Conservation (phyloP, 2,113 vertebrate species). For the Cyprinodon tularosa region DNA sequence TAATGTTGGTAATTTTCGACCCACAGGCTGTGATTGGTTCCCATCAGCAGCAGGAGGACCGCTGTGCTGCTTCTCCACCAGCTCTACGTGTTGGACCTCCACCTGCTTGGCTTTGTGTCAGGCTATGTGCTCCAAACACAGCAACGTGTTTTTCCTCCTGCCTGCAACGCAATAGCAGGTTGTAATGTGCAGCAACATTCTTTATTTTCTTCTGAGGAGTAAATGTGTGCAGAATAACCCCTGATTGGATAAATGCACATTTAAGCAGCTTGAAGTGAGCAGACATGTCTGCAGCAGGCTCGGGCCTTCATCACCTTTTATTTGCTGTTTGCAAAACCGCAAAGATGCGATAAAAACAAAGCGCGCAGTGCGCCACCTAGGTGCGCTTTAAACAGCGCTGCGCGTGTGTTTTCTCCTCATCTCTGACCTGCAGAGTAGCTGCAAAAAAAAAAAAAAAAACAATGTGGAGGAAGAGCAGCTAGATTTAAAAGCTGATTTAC, state of each 20-base stretch:
- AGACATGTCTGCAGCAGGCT: conserved; percentile 24
- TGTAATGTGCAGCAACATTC: not conserved
- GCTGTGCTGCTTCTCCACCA: conserved; percentile 1
- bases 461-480: conserved; percentile 22
- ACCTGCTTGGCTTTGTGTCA: not conserved
- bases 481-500: not conserved
- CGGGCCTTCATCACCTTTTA: conserved; percentile 28
- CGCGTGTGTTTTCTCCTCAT: conserved; percentile 1
- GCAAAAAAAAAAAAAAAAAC: conserved; percentile 15
- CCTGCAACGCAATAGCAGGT: not conserved
- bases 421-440: conserved; percentile 26
- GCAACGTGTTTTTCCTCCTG: not conserved
- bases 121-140: not conserved
- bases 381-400: conserved; percentile 16
- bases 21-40: conserved; percentile 19
- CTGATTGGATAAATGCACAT: conserved; percentile 2
- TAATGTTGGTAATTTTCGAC: conserved; percentile 21
- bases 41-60: conserved; percentile 32
- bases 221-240: not conserved
- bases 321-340: conserved; percentile 48
- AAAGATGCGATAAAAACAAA: conserved; percentile 28
- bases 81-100: not conserved
- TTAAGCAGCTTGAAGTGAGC: not conserved
- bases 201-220: not conserved
- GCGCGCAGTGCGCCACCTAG: conserved; percentile 59